Base-by-base conservation (phyloP, 2,888 invertebrate species). In the Eudasyphora cyanicolor region DNA sequence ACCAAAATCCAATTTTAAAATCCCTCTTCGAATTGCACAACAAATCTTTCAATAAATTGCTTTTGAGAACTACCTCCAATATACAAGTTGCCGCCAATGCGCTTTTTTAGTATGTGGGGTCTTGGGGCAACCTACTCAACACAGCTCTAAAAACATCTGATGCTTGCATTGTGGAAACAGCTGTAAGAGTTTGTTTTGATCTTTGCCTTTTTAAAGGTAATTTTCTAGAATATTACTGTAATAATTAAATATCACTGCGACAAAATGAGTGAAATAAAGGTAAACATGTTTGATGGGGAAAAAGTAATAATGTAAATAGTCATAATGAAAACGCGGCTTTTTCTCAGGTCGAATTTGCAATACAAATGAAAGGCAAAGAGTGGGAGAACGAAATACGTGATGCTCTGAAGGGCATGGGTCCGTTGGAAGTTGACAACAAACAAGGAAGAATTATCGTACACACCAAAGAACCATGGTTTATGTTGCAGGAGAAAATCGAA, bases 261-360 rank as follows among this genome's bases (percentile, higher is more conserved):
- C 49, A 29, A 42, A 73, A 91, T 91, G 90, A 86, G 88, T 80
- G 88, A 89, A 54, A 89, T 88, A 7, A 89, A 90, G 87, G 90
- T 90, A 87, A 77, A 14, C 0, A 54, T 17, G 21, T 38, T 32
- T n/a, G 17, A 7, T 14, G 21, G 57, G 7, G 21, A 12, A 10
- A 7, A 32, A 71, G 32, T 75, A 14, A 38, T 17, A 6, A 54
- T 45, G 62, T 27, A 32, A 12, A 45, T 19, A 38, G 42, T 3
- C 74, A 76, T 12, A 73, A 51, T 10, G 14, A 57, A 57, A 12
- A 60, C n/a, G 38, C 29, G 35, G 64, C n/a, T 17, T 42, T 29
- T 51, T 79, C 57, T 17, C 79, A 94, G 94, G 93, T 95, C 51
- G 95, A 95, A 89, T 95, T 95, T 91, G 94, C 94, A 3, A 95